Evolutionary conservation across 2,888 invertebrate species (phyloP).

Genomic region (Aspidiotus rigidus): DNA sequence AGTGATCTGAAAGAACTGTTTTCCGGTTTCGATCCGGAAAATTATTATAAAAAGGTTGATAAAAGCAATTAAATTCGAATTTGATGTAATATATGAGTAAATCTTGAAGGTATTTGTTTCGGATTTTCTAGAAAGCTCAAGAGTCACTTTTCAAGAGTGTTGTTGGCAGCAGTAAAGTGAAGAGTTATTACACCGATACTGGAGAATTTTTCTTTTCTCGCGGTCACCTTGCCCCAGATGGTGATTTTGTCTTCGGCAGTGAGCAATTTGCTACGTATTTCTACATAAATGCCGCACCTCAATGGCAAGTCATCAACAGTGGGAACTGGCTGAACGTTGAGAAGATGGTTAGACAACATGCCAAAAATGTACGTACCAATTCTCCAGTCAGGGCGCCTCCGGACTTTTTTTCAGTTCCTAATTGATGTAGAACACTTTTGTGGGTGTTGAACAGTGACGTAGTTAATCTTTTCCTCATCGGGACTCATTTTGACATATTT

Average conservation of each 20-base stretch:
- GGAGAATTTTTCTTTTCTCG: slow-evolving; percentile 42
- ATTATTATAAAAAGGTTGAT: slow-evolving; percentile 37
- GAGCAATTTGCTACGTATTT: slow-evolving; percentile 48
- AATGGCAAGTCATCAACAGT: slow-evolving; percentile 48
- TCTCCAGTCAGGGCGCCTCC: too few species aligned
- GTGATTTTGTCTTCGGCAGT: slow-evolving; percentile 47
- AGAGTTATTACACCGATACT: slow-evolving; percentile 18
- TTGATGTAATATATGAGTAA: background rate
- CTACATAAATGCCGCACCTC: slow-evolving; percentile 48
- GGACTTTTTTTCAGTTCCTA: too few species aligned
- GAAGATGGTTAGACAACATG: slow-evolving; percentile 43
- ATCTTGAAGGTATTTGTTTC: background rate
- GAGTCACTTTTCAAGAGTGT: slow-evolving; percentile 21
- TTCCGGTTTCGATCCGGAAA: slow-evolving; percentile 36
- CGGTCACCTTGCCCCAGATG: slow-evolving; percentile 49
- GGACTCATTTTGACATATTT: too few species aligned
- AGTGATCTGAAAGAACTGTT: slow-evolving; percentile 37
- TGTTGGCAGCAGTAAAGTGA: slow-evolving; percentile 12
- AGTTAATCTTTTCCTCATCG: too few species aligned
- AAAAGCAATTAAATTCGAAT: background rate
- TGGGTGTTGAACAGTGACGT: too few species aligned
- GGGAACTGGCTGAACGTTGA: slow-evolving; percentile 50
- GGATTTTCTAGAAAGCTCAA: slow-evolving; percentile 24
- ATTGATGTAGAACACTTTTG: too few species aligned
- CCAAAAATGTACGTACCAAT: slow-evolving; percentile 40